Conservation (phyloP, 2,888 invertebrate genomes). For the Pammene aurita region DNA sequence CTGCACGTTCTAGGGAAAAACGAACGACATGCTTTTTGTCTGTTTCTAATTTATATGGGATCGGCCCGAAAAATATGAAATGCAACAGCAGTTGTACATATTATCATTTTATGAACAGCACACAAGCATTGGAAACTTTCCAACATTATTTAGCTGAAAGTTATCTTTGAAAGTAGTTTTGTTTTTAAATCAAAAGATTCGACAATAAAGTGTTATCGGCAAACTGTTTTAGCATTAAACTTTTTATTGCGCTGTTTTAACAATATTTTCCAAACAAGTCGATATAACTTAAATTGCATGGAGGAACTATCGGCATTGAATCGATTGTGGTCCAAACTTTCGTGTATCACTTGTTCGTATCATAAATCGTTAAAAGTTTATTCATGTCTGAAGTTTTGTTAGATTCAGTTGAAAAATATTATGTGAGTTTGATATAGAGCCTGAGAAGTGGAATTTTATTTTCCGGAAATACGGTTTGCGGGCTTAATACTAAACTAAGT, state of each 20-base stretch:
- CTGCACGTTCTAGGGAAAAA: too few relatives aligned
- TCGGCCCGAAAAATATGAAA: too few relatives aligned
- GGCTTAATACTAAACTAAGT: constrained; percentile 26
- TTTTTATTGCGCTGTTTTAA: constrained; percentile 19
- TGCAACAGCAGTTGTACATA: too few relatives aligned
- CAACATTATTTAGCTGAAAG: background rate
- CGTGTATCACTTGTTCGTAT: constrained; percentile 53
- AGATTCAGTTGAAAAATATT: constrained; percentile 38
- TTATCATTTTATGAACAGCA: background rate
- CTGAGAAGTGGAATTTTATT: constrained; percentile 34
- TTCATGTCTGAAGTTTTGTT: constrained; percentile 43
- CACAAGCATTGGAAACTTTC: constrained; percentile 3
- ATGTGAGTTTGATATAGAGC: constrained; percentile 37
- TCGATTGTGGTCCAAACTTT: constrained; percentile 48
- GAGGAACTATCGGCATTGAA: constrained; percentile 49
- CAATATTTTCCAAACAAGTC: constrained; percentile 42
- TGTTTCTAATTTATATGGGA: too few relatives aligned
- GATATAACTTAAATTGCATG: constrained; percentile 57
- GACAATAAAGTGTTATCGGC: constrained; percentile 14
- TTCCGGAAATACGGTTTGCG: constrained; percentile 32
- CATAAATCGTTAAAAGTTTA: constrained; percentile 69
- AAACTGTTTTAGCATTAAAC: constrained; percentile 12
- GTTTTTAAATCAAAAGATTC: background rate
- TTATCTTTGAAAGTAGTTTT: background rate
- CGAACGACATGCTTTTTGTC: too few relatives aligned